These are phyloP conservation scores for Bombylius major DNA, from an alignment of 2,888 invertebrate genomes.

Conservation along the genomic window DNA sequence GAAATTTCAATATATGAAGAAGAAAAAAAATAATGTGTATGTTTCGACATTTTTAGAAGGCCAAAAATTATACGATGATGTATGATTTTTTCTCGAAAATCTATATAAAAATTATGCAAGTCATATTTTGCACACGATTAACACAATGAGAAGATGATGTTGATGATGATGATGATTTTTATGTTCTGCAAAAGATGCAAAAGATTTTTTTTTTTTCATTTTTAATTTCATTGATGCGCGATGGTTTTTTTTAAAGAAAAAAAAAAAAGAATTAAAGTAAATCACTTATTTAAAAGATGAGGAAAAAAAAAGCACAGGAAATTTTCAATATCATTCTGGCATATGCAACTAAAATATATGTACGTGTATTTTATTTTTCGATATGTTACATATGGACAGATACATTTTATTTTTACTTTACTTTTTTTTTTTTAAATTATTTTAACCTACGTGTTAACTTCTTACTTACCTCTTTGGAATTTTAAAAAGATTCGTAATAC, in stretches of 20 bases:
- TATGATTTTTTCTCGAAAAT: neutral
- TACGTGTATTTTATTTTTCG: neutral
- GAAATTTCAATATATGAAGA: neutral
- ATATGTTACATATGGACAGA: too few relatives aligned
- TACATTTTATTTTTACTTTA: neutral
- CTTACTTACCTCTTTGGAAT: neutral
- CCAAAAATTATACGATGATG: neutral
- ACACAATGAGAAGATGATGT: neutral
- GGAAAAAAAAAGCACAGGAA: neutral
- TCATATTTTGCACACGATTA: neutral
- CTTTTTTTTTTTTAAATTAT: neutral
- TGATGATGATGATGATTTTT: too few relatives aligned
- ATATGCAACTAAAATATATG: neutral
- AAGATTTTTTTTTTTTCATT: too few relatives aligned
- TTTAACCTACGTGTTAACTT: neutral
- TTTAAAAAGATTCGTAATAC: neutral
- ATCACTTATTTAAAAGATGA: too few relatives aligned
- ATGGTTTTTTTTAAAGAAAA: too few relatives aligned
- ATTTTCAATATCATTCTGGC: neutral
- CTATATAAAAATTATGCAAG: neutral
- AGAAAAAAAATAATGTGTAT: neutral
- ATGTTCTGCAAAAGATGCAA: too few relatives aligned
- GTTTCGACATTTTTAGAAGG: conserved; percentile 5
- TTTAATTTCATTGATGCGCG: too few relatives aligned
- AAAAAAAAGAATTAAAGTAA: too few relatives aligned